A percentile compares a stretch with the other conserved stretches of the same genome.
phyloP scores from a whole-genome alignment of 2,797 vertebrate genomes.

The Cryptoblepharus egeriae region DNA sequence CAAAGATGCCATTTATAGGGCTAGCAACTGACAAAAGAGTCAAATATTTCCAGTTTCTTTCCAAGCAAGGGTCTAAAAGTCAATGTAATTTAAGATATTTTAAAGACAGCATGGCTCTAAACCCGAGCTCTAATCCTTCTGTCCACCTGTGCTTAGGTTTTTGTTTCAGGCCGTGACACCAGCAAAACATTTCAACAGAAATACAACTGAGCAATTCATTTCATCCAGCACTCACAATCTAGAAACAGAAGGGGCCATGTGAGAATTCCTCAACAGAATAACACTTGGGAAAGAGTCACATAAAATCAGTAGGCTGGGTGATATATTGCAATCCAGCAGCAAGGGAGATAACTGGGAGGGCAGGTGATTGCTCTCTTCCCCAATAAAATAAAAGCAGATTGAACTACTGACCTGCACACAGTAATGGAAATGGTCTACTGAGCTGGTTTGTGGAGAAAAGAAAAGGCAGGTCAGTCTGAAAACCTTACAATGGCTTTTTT shows the following conservation, averaged over 20 bases:
- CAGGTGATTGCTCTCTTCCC: constrained; percentile 52
- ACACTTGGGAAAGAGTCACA: constrained; percentile 40
- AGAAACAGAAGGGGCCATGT: constrained; percentile 40
- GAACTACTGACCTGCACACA: constrained; percentile 53
- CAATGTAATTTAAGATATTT: constrained; percentile 22
- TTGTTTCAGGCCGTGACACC: constrained; percentile 40
- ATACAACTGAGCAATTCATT: constrained; percentile 52
- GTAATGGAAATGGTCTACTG: constrained; percentile 65
- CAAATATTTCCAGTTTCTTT: constrained; percentile 23
- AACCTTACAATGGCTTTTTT: constrained; percentile 64
- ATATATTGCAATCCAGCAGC: constrained; percentile 49
- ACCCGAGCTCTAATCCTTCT: constrained; percentile 25
- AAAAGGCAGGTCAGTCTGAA: constrained; percentile 55
- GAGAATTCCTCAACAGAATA: constrained; percentile 48
- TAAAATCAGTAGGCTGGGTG: constrained; percentile 53
- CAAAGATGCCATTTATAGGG: not conserved
- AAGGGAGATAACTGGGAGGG: constrained; percentile 34
- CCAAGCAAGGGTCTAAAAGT: constrained; percentile 27
- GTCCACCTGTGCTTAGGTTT: constrained; percentile 25
- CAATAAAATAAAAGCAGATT: constrained; percentile 60
- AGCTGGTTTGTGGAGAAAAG: constrained; percentile 65
- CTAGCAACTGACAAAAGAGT: not conserved
- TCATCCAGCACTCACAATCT: constrained; percentile 49
- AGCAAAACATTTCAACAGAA: constrained; percentile 54
- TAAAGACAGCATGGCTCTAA: constrained; percentile 34